Evolutionary conservation across 2,113 vertebrate species (phyloP), one percentile per base, ranked within the genome.

Genomic region (Stigmatopora argus): DNA sequence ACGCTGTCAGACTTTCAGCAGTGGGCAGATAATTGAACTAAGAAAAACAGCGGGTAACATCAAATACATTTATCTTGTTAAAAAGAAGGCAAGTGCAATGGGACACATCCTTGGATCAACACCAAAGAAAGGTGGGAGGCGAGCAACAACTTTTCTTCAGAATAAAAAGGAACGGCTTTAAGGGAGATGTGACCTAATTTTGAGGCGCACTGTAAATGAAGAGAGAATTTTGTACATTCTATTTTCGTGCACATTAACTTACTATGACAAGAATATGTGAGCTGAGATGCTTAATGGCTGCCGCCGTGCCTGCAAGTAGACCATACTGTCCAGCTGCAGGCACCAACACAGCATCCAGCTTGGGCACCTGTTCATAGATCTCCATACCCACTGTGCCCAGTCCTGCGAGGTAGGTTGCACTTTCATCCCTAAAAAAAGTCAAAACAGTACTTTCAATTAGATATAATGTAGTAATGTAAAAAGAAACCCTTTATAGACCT

Each of bases 351-450:
- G 93, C 93, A 0, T 96, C 93, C 84, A 96, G 78, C 77, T 90
- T 92, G 74, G 93, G 88, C 70, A 95, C 90, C 81, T 96, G 94
- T 65, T 94, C 93, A 0, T 89, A 90, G 63, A 96, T 86, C 83
- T 96, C 94, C 85, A 95, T 86, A 19, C 93, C 94, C 74, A 95
- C 86, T 0, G 94, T 95, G 0, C 94, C 94, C 84, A 96, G 85
- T 5, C 94, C 94, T 0, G 94, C 92, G 79, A 96, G 85, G 75
- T 94, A 96, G 2, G 79, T 79, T 52, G 88, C 79, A 66, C 85
- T 92, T 0, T 95, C 93, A 64, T 93, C 91, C 79, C 94, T 96
- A 86, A 0, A 3, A 56, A 60, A 38, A 59, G n/a, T n/a, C 52
- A 26, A 7, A 53, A 18, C 7, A 49, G 48, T 49, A 49, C 9